Evolutionary conservation across 2,113 vertebrate species (phyloP).

Genomic region (Esox niger): DNA sequence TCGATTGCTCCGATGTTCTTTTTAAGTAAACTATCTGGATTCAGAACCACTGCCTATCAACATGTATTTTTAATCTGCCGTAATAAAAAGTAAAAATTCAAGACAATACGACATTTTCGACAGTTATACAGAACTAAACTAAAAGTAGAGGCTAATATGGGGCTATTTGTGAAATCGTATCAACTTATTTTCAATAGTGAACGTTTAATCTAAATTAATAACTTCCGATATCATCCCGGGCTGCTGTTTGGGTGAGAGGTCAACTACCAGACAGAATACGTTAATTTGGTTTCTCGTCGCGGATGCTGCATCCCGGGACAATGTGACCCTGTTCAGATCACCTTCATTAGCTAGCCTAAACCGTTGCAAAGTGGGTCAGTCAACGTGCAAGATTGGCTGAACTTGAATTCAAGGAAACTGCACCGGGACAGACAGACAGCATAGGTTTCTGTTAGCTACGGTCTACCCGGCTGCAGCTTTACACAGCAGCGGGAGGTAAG

Average conservation of each 20-base stretch:
- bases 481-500: constrained; percentile 61
- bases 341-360: constrained; percentile 44
- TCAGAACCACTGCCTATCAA: too few species aligned
- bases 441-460: constrained; percentile 5
- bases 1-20: too few species aligned
- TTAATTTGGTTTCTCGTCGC: constrained; percentile 30
- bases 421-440: constrained; percentile 19
- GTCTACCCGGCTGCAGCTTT: constrained; percentile 51
- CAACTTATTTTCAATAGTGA: too few species aligned
- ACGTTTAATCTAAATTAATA: too few species aligned
- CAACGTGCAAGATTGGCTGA: constrained; percentile 6
- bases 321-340: constrained; percentile 65
- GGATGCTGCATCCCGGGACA: constrained; percentile 68
- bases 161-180: too few species aligned
- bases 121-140: too few species aligned
- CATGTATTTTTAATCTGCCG: too few species aligned
- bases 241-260: constrained; percentile 64
- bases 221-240: constrained; percentile 50
- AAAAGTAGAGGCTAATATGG: too few species aligned
- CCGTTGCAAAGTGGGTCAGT: background rate
- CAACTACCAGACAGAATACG: constrained; percentile 59
- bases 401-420: constrained; percentile 16
- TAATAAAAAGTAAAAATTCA: too few species aligned
- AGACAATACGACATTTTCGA: too few species aligned
- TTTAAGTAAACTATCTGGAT: too few species aligned